Percentiles rank a stretch among this genome's conserved stretches.
phyloP scores from a whole-genome alignment of 2,113 vertebrate species.

The Saimiri boliviensis region DNA sequence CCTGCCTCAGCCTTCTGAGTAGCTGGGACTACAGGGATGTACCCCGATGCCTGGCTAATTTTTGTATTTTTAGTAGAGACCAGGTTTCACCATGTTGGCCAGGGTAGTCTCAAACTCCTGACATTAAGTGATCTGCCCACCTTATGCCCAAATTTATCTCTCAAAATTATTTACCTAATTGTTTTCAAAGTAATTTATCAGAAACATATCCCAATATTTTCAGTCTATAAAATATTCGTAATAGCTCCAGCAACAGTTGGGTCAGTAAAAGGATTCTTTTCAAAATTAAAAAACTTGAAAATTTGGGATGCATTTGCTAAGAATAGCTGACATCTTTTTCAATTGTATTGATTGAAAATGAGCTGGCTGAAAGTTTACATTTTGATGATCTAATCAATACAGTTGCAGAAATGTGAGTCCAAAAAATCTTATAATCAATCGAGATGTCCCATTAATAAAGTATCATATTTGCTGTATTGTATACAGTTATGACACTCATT shows the following conservation, averaged over 20 bases:
- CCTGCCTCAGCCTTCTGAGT: no score
- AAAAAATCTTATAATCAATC: background rate
- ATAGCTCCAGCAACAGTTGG: background rate
- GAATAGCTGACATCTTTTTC: background rate
- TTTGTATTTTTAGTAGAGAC: no score
- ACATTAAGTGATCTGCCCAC: accelerated
- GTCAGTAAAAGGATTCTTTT: background rate
- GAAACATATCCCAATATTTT: background rate
- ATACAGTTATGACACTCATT: background rate
- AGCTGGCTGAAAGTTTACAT: background rate
- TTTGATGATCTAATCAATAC: background rate
- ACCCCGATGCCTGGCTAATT: no score
- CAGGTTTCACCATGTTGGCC: no score
- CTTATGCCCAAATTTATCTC: background rate
- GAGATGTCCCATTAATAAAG: background rate
- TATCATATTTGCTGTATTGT: background rate
- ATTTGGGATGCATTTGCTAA: background rate
- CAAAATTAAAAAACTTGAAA: conserved; percentile 12
- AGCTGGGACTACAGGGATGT: no score
- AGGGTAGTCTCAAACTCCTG: no score
- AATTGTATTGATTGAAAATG: background rate
- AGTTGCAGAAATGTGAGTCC: background rate
- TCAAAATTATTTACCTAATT: conserved; percentile 9
- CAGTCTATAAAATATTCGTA: background rate
- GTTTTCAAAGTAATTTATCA: background rate